A percentile compares a stretch with the other conserved stretches of the same genome.
Conservation (phyloP, 1,140 invertebrate species). For the Halictus rubicundus region DNA sequence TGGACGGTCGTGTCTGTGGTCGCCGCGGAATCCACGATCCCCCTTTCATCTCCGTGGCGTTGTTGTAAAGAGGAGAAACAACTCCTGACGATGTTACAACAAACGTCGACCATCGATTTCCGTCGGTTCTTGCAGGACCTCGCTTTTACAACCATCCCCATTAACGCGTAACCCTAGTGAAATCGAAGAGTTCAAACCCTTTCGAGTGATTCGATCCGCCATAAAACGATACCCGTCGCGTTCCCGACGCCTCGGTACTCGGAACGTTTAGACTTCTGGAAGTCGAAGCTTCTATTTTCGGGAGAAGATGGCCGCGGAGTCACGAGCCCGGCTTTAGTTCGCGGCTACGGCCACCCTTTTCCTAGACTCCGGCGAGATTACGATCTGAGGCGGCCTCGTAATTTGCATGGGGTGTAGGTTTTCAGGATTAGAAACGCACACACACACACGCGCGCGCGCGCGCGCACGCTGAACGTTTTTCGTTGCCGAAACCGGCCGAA, state of each 20-base stretch:
- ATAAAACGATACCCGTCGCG: not conserved
- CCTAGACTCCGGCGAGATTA: conserved; percentile 38
- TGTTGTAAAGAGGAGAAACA: conserved; percentile 1
- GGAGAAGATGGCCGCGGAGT: not conserved
- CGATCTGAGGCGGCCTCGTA: conserved; percentile 56
- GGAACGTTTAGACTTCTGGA: no score
- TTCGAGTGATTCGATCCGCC: not conserved
- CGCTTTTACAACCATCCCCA: not conserved
- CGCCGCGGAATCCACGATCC: not conserved
- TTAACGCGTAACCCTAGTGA: not conserved
- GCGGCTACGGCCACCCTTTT: conserved; percentile 31
- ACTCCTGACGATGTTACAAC: not conserved
- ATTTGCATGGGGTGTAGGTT: conserved; percentile 69
- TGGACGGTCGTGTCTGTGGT: not conserved
- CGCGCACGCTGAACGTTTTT: conserved; percentile 14
- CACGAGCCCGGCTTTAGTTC: conserved; percentile 42
- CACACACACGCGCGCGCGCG: not conserved
- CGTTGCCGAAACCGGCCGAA: conserved; percentile 32
- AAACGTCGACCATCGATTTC: not conserved
- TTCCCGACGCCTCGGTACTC: not conserved
- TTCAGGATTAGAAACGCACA: conserved; percentile 65
- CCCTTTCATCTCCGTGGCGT: not conserved
- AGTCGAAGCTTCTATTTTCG: not conserved
- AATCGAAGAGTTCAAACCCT: not conserved
- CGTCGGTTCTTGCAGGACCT: not conserved